phyloP scores from a whole-genome alignment of 2,113 vertebrate genomes.

The Spea bombifrons region DNA sequence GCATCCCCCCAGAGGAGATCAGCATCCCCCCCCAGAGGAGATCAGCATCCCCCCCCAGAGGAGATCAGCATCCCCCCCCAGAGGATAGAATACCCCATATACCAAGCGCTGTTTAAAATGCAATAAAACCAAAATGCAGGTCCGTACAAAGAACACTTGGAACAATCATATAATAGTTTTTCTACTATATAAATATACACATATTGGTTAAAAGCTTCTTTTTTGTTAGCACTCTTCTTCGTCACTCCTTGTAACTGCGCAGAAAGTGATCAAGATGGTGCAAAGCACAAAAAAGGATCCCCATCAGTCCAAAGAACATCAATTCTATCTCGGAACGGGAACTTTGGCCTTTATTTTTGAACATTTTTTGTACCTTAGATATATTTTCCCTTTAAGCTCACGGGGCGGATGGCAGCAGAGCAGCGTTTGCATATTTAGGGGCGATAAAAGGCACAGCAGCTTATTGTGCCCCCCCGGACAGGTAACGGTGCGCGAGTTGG shows the following conservation, averaged over 20 bases:
- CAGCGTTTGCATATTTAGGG: not conserved
- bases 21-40: too few species aligned
- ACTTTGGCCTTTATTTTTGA: not conserved
- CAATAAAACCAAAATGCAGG: too few species aligned
- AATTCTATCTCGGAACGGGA: not conserved
- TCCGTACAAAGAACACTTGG: not conserved
- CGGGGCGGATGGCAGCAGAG: too few species aligned
- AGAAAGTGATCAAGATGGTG: not conserved
- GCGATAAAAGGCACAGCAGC: constrained; percentile 14
- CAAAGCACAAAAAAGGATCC: not conserved
- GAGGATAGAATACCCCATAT: not conserved
- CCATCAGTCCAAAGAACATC: not conserved
- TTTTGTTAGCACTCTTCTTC: too few species aligned
- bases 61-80: too few species aligned
- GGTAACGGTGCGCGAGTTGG: not conserved
- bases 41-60: too few species aligned
- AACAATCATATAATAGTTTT: too few species aligned
- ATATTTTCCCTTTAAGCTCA: too few species aligned
- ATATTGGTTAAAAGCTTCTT: too few species aligned
- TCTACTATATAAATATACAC: too few species aligned
- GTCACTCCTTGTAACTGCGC: not conserved
- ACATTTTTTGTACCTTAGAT: too few species aligned
- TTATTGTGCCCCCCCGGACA: not conserved
- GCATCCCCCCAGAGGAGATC: too few species aligned
- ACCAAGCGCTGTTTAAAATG: not conserved